Evolutionary conservation across 2,113 vertebrate genomes (phyloP), one percentile per base, ranked within the genome.

Genomic region (Piaya cayana): DNA sequence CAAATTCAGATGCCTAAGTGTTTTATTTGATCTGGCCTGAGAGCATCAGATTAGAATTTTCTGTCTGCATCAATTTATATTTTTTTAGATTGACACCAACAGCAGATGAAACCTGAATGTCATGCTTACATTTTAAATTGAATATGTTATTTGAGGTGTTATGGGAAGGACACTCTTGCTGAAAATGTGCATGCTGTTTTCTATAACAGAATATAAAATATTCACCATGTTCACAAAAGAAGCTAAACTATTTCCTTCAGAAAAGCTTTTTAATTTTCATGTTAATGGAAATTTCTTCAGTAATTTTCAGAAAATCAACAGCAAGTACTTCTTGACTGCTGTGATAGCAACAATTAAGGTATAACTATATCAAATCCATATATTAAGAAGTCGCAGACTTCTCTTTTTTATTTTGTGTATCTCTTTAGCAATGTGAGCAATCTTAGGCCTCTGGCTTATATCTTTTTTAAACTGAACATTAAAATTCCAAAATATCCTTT

Each of bases 31-130:
- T 95, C 72, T 95, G 77, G 82, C 86, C 86, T 52, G 88, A 93
- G 93, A 85, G 72, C 88, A 90, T 94, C 87, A 93, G 76, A 96
- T 95, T 86, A 94, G 78, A 96, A 87, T 92, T 92, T 83, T 94
- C 87, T 94, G 71, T 95, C 87, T 74, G 52, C 90, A 80, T 96
- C 90, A 95, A 71, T 95, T 94, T 92, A 49, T 89, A 55, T 25
- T 65, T 95, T 95, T 96, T 94, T 88, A 95, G 89, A 90, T 82
- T 87, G 91, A 90, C 65, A 95, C 69, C 86, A 95, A 84, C 64
- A 81, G 77, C 86, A 95, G 95, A 95, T 84, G 82, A 95, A 97
- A 72, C 94, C 74, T 96, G 97, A 97, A 96, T 96, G 90, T 93
- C 90, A 97, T 84, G 81, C 82, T 94, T 96, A 93, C 77, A 70